These are phyloP conservation scores for Entomyzon cyanotis DNA, from an alignment of 2,113 vertebrate species.

Conservation along the genomic window DNA sequence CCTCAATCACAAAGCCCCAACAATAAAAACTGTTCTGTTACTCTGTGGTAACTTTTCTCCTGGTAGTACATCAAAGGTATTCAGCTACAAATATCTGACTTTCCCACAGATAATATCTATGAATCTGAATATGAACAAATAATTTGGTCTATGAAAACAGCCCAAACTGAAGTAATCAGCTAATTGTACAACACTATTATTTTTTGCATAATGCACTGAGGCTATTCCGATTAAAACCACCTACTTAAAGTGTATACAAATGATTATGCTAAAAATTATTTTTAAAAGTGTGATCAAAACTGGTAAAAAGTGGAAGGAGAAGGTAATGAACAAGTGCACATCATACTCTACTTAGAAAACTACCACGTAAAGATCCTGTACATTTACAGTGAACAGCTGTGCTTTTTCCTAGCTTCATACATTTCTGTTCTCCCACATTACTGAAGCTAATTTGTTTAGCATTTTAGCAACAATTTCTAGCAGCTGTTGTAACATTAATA, in stretches of 20 bases:
- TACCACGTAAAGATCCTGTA: neutral
- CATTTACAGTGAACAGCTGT: neutral
- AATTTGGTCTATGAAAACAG: neutral
- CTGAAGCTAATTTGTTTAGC: neutral
- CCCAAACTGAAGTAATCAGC: neutral
- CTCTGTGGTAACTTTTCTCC: neutral
- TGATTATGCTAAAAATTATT: neutral
- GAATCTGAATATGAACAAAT: neutral
- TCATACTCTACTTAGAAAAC: neutral
- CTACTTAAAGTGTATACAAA: neutral
- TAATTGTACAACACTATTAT: neutral
- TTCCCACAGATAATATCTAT: neutral
- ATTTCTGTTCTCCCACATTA: neutral
- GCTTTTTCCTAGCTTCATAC: neutral
- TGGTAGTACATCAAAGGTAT: neutral
- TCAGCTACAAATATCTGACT: neutral
- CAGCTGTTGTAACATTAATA: neutral
- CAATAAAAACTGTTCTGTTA: neutral
- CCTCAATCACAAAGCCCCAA: neutral
- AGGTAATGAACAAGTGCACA: neutral
- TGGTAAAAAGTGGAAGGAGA: neutral
- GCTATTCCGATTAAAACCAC: neutral
- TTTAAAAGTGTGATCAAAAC: neutral
- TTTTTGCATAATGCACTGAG: neutral
- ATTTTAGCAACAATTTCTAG: slow-evolving; percentile 27